Evolutionary conservation across 2,888 invertebrate species (phyloP).

Genomic region (Cyrtodaria siliqua): DNA sequence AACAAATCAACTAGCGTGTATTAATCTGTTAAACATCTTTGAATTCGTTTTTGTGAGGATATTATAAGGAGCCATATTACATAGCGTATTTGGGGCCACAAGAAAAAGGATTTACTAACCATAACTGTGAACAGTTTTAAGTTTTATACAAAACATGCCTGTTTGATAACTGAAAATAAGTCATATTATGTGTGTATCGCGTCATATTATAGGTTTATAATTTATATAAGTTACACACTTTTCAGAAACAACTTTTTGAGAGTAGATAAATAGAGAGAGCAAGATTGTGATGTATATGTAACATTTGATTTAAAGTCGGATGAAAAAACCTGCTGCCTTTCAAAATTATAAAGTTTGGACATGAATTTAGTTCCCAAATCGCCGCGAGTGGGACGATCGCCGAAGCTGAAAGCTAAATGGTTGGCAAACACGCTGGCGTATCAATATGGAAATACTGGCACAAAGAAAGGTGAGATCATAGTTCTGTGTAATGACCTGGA

Average conservation of each 20-base stretch:
- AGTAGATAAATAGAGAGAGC: too few relatives aligned
- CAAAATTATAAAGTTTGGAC: neutral
- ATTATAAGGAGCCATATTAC: too few relatives aligned
- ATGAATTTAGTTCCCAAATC: conserved; percentile 58
- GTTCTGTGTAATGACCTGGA: conserved; percentile 61
- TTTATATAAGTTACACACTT: neutral
- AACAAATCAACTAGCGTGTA: too few relatives aligned
- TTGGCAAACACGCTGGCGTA: conserved; percentile 61
- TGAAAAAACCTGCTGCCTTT: too few relatives aligned
- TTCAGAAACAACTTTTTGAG: neutral
- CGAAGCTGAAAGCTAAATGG: conserved; percentile 64
- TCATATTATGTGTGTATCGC: neutral
- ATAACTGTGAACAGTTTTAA: too few relatives aligned
- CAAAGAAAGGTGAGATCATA: conserved; percentile 53
- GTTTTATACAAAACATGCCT: too few relatives aligned
- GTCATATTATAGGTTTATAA: too few relatives aligned
- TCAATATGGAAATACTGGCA: conserved; percentile 58
- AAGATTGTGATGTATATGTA: too few relatives aligned
- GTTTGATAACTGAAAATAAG: neutral
- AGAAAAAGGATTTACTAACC: too few relatives aligned
- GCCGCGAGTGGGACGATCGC: conserved; percentile 57
- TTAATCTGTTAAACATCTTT: too few relatives aligned
- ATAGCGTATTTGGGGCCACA: too few relatives aligned
- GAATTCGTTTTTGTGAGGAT: too few relatives aligned
- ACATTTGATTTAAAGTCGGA: neutral